Percentiles rank a stretch among this genome's conserved stretches.
These are phyloP conservation scores for Bombus superbus DNA, from an alignment of 1,140 invertebrate genomes.

Conservation along the genomic window DNA sequence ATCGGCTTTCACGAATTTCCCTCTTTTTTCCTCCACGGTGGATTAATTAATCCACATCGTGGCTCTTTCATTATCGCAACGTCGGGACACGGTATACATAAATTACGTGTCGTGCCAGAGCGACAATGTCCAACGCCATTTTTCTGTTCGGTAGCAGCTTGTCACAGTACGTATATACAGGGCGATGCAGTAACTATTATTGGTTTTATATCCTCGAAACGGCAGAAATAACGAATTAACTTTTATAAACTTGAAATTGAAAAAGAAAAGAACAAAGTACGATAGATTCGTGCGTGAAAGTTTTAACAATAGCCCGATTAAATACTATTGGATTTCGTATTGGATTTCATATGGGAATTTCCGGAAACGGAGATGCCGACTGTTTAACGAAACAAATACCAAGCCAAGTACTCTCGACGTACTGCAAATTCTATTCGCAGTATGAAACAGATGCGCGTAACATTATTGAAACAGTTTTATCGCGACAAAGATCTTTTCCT, in stretches of 20 bases:
- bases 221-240: background rate
- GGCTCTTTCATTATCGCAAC: slow-evolving; percentile 68
- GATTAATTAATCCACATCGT: slow-evolving; percentile 71
- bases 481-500: too few species aligned
- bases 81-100: slow-evolving; percentile 63
- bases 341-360: background rate
- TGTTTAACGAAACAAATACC: too few species aligned
- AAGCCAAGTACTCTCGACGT: background rate
- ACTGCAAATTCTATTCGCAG: background rate
- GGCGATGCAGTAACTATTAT: background rate
- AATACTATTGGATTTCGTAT: background rate
- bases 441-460: background rate
- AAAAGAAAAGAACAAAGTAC: background rate
- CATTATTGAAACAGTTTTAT: background rate
- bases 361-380: background rate
- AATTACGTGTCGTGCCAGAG: slow-evolving; percentile 64
- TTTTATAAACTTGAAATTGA: background rate
- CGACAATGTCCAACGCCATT: slow-evolving; percentile 55
- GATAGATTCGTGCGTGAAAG: background rate
- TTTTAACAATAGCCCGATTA: background rate
- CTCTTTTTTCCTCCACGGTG: slow-evolving; percentile 47
- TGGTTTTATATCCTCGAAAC: background rate
- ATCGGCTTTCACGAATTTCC: slow-evolving; percentile 50
- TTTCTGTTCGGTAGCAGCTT: slow-evolving; percentile 41
- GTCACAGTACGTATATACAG: background rate